Evolutionary conservation across 1,140 invertebrate genomes (phyloP).

Genomic region (Polypedilum pembai): DNA sequence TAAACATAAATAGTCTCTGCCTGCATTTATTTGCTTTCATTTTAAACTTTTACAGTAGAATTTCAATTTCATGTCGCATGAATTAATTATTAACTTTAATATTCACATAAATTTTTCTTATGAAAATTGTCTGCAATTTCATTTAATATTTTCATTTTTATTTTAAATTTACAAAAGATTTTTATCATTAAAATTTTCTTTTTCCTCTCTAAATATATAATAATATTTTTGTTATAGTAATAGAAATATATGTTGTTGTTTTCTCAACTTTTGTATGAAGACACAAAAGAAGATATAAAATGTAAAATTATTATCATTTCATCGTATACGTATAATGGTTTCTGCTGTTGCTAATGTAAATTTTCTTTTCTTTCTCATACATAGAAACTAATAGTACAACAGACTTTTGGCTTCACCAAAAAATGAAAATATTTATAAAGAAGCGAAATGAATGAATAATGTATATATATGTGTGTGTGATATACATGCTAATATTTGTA

Average conservation of each 20-base stretch:
- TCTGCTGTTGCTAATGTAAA: not conserved
- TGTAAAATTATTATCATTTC: conserved; percentile 25
- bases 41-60: no score
- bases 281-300: not conserved
- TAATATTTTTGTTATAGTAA: not conserved
- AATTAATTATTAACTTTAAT: no score
- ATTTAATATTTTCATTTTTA: no score
- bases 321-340: conserved; percentile 24
- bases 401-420: no score
- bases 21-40: no score
- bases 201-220: not conserved
- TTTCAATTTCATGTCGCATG: no score
- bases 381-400: not conserved
- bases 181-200: not conserved
- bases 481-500: not conserved
- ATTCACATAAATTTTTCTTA: no score
- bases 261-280: not conserved
- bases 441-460: no score
- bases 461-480: not conserved
- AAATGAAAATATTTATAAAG: no score
- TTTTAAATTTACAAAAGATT: not conserved
- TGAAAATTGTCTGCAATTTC: no score
- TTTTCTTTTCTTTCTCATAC: not conserved
- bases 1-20: no score
- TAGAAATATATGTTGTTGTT: not conserved